Base-by-base conservation (phyloP, 2,797 vertebrate genomes). In the Hippoglossus hippoglossus region DNA sequence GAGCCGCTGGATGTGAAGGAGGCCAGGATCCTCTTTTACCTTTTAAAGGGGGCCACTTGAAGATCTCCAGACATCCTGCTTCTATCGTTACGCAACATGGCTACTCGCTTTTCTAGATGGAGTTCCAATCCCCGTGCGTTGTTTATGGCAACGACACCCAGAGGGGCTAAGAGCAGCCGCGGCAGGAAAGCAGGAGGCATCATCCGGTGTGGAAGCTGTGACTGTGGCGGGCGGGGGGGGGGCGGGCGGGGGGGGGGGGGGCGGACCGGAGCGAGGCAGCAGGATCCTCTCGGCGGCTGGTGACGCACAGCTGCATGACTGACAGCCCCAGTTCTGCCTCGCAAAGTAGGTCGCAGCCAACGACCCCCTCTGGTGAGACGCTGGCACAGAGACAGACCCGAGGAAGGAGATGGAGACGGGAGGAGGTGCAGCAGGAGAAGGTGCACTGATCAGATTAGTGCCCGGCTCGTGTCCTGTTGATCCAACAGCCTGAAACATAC, bases 321-420 rank as follows among this genome's bases (percentile, higher is more conserved):
- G 90, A 90, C 87, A 80, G 84, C 78, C 86, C 81, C 80, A 76
- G 77, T 85, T 87, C 82, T 81, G 63, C 78, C 71, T 66, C 49
- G 44, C 67, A 84, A n/a, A 92, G 82, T 91, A 88, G 91, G 89
- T 92, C 77, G 66, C 76, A 70, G 73, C 84, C 77, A 81, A 41
- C 50, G 16, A 46, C 44, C 44, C 44, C 44, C 44, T 18, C 44
- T 18, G 44, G 44, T 46, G 44, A 46, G 44, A 46, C 44, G 6
- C 44, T 46, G 44, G 44, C 44, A 46, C 18, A 46, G 13, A 46
- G 44, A 11, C 10, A 39, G 36, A 39, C 36, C 36, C 11, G 1
- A 13, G 36, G 12, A 13, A 39, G 36, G 36, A 39, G 36, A 4
- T 39, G 36, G 36, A 39, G 36, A 39, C 36, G 12, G 36, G 36